phyloP scores from a whole-genome alignment of 2,888 invertebrate species.

The Luffia ferchaultella region DNA sequence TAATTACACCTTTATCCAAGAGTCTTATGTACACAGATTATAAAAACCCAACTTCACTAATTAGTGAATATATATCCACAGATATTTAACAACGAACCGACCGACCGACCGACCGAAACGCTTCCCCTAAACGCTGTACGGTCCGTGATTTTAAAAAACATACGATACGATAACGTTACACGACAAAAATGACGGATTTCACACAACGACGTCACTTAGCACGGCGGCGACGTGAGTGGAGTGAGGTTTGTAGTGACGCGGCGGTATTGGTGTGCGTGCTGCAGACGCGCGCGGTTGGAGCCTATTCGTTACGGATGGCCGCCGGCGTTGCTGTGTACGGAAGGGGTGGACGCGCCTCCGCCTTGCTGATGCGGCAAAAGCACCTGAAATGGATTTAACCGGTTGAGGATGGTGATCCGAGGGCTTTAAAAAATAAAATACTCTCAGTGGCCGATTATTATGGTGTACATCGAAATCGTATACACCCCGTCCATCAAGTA shows the following conservation, averaged over 20 bases:
- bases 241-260: conserved; percentile 13
- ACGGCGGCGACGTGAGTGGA: conserved; percentile 20
- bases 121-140: conserved; percentile 10
- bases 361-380: conserved; percentile 32
- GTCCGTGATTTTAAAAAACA: conserved; percentile 10
- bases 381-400: not conserved
- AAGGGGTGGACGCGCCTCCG: conserved; percentile 34
- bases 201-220: conserved; percentile 16
- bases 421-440: too few species aligned
- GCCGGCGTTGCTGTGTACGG: conserved; percentile 24
- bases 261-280: conserved; percentile 16
- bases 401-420: too few species aligned
- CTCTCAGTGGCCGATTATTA: too few species aligned
- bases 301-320: conserved; percentile 29
- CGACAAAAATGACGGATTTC: too few species aligned
- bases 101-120: conserved; percentile 22
- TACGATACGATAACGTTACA: conserved; percentile 11
- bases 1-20: too few species aligned
- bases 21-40: too few species aligned
- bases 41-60: too few species aligned
- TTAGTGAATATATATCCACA: too few species aligned
- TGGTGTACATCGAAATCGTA: too few species aligned
- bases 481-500: too few species aligned
- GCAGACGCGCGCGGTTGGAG: conserved; percentile 8
- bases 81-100: too few species aligned